These are phyloP conservation scores for Coendou prehensilis DNA, from an alignment of 2,797 vertebrate species.

Conservation along the genomic window DNA sequence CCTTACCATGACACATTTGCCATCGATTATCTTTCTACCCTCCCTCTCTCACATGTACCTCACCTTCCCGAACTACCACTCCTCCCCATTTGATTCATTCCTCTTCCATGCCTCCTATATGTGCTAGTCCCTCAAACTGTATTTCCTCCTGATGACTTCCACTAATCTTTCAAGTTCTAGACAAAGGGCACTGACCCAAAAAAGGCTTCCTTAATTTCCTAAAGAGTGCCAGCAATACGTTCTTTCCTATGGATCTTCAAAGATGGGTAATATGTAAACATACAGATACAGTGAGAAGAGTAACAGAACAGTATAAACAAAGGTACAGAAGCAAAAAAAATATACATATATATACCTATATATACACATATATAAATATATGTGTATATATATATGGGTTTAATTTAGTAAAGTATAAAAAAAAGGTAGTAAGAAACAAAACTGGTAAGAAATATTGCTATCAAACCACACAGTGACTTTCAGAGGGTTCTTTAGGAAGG, in stretches of 20 bases:
- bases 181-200: background rate
- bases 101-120: background rate
- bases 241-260: background rate
- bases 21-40: background rate
- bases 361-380: background rate
- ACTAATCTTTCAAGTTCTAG: background rate
- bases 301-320: background rate
- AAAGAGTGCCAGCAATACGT: background rate
- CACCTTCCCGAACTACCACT: background rate
- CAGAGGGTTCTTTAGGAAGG: background rate
- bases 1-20: background rate
- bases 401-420: background rate
- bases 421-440: background rate
- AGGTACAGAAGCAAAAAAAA: background rate
- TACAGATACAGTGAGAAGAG: background rate
- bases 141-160: background rate
- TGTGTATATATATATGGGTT: background rate
- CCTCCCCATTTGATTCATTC: background rate
- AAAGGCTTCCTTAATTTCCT: background rate
- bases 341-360: background rate
- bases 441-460: background rate
- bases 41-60: background rate
- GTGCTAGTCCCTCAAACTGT: background rate
- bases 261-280: background rate
- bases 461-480: background rate